Evolutionary conservation across 2,797 vertebrate species (phyloP).

Genomic region (Craterocephalus amniculus): DNA sequence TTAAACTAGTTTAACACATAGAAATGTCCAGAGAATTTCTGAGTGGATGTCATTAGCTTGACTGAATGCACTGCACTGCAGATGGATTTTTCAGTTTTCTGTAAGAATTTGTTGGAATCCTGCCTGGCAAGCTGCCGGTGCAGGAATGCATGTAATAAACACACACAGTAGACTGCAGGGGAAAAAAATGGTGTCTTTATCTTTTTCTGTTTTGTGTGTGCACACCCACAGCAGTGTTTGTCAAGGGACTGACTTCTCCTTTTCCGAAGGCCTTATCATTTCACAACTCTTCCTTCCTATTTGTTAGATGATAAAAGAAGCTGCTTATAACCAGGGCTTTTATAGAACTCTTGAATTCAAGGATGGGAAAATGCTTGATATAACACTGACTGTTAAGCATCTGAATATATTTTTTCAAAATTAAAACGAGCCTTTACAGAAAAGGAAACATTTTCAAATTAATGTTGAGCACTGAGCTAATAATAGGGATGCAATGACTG

Average conservation of each 20-base stretch:
- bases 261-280: constrained; percentile 45
- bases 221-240: constrained; percentile 44
- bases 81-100: constrained; percentile 41
- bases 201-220: constrained; percentile 32
- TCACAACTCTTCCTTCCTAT: constrained; percentile 44
- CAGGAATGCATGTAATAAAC: constrained; percentile 61
- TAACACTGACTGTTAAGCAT: not conserved
- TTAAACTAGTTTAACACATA: constrained; percentile 16
- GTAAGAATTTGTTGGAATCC: constrained; percentile 43
- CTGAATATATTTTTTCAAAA: no score
- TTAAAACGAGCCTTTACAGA: no score
- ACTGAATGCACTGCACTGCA: constrained; percentile 11
- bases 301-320: constrained; percentile 36
- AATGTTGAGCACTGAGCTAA: no score
- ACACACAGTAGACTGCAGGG: constrained; percentile 34
- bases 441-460: no score
- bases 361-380: not conserved
- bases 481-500: no score
- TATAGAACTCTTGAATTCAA: constrained; percentile 18
- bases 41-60: constrained; percentile 7
- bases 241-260: constrained; percentile 43
- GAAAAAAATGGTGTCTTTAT: constrained; percentile 44
- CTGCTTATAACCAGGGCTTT: constrained; percentile 20
- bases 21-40: constrained; percentile 10
- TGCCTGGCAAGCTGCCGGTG: constrained; percentile 38